These are phyloP conservation scores for Drosophila eohydei DNA, from an alignment of 2,888 invertebrate genomes.

Conservation along the genomic window DNA sequence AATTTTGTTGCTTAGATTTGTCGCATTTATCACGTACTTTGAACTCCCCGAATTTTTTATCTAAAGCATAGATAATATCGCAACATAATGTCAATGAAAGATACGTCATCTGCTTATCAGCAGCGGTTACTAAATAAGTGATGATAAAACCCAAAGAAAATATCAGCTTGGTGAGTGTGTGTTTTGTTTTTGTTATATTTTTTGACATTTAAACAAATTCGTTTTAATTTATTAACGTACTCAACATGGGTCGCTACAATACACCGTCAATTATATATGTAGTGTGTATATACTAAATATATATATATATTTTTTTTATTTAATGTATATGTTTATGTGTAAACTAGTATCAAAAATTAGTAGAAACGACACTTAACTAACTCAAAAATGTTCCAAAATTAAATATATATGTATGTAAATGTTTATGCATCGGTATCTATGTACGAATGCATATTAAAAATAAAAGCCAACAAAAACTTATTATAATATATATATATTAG, in stretches of 20 bases:
- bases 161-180: constrained; percentile 23
- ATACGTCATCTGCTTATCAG: constrained; percentile 43
- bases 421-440: constrained; percentile 28
- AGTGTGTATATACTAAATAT: constrained; percentile 56
- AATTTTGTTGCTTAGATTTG: constrained; percentile 6
- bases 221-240: constrained; percentile 77
- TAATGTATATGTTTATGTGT: constrained; percentile 65
- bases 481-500: constrained; percentile 29
- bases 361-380: constrained; percentile 76
- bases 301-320: constrained; percentile 41
- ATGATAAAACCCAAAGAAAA: constrained; percentile 35
- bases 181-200: constrained; percentile 10
- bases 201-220: constrained; percentile 77
- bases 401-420: constrained; percentile 38
- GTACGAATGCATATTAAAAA: constrained; percentile 51
- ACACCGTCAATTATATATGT: constrained; percentile 62
- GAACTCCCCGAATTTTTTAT: constrained; percentile 3
- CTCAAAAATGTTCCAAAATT: constrained; percentile 70
- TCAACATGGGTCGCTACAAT: constrained; percentile 74
- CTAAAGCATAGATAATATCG: constrained; percentile 33
- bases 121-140: constrained; percentile 27
- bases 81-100: constrained; percentile 21
- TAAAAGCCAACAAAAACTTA: constrained; percentile 76
- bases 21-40: constrained; percentile 20
- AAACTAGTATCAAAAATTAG: constrained; percentile 78